Base-by-base conservation (phyloP, 2,888 invertebrate species). In the Drosophila buzzatii region DNA sequence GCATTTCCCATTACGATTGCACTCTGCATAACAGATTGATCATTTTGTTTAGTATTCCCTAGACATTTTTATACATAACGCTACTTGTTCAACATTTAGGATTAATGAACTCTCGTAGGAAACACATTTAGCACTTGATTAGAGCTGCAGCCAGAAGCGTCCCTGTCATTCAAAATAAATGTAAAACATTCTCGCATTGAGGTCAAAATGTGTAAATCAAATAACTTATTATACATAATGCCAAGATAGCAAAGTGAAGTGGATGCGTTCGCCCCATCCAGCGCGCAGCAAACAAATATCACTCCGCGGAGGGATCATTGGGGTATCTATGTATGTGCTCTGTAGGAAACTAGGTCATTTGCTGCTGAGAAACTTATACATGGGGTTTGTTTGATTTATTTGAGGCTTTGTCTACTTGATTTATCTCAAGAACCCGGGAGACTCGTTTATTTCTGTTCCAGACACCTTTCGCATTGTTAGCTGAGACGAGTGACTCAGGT, bases 181-280 rank as follows among this genome's bases (percentile, higher is more conserved):
- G 75, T 79, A 66, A 63, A 69, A 70, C 72, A 73, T 73, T 74
- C 58, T 55, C 49, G 44, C 73, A 79, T 82, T 65, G 78, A 60
- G 81, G 88, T 79, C 76, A 81, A 71, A 79, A 69, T 82, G 80
- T 81, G 73, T 87, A 79, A 89, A 79, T 82, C 79, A 77, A 76
- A 83, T 85, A 70, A 73, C 37, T 66, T 73, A 63, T 70, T 57
- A 58, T 52, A 6, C 35, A 42, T 23, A 51, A 61, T 39, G 37
- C 44, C 59, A 33, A 61, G 41, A 23, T 52, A 60, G 42, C 31
- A 16, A 27, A 47, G 20, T 27, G n/a, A 41, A 70, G 27, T 58
- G 49, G 49, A 33, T 33, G 33, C 33, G 49, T 12, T 33, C 18
- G 45, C 42, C 66, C 53, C 45, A 41, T 20, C 49, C 41, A 56